phyloP scores from a whole-genome alignment of 2,888 invertebrate genomes.

The Trachelus stipa region DNA sequence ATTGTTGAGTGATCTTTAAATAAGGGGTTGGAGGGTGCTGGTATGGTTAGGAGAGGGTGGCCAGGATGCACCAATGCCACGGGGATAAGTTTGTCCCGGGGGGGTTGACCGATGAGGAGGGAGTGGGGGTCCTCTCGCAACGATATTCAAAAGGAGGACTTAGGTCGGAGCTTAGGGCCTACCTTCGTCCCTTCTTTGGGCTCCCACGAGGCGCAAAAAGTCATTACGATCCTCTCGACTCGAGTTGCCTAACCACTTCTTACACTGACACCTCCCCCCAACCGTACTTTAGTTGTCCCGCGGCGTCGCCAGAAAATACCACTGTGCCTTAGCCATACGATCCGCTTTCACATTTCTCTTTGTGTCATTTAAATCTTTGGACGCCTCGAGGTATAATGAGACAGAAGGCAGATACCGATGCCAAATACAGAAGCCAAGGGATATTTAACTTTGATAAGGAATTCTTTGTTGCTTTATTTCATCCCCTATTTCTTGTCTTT shows the following conservation, averaged over 20 bases:
- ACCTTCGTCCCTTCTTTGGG: not conserved
- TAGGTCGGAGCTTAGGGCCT: not conserved
- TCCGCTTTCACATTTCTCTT: not conserved
- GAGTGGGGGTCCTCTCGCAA: not conserved
- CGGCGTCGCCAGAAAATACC: not conserved
- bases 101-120: not conserved
- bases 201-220: constrained; percentile 7
- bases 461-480: not conserved
- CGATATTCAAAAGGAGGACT: constrained; percentile 4
- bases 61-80: not conserved
- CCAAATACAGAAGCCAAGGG: not conserved
- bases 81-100: not conserved
- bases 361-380: not conserved
- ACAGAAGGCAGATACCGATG: not conserved
- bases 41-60: too few species aligned
- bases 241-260: not conserved
- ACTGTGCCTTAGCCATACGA: not conserved
- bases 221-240: constrained; percentile 6
- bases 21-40: not conserved
- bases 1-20: not conserved
- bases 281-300: not conserved
- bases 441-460: not conserved
- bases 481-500: not conserved
- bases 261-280: not conserved
- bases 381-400: not conserved